A percentile compares a stretch with the other conserved stretches of the same genome.
phyloP scores from a whole-genome alignment of 2,113 vertebrate species.

The Campylomormyrus numenius region DNA sequence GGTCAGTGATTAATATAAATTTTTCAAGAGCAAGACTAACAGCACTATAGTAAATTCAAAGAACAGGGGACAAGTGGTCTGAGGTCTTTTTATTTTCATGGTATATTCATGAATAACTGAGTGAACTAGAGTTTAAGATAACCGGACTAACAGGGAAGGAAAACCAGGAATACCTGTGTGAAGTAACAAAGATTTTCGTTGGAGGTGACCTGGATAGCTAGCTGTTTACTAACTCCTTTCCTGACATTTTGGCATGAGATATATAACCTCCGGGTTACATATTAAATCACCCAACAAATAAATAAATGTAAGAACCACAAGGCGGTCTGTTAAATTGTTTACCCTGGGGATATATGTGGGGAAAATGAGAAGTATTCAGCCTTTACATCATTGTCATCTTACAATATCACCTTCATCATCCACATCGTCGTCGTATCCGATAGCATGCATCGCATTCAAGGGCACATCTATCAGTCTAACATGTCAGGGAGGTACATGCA shows the following conservation, averaged over 20 bases:
- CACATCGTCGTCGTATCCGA: not conserved
- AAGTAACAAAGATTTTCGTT: not conserved
- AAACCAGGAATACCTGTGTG: not conserved
- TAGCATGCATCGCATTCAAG: slow-evolving; percentile 14
- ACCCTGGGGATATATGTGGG: not conserved
- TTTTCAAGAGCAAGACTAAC: not conserved
- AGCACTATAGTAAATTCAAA: not conserved
- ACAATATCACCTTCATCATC: not conserved
- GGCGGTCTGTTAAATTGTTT: not conserved
- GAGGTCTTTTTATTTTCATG: not conserved
- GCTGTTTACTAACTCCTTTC: not conserved
- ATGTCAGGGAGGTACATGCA: not conserved
- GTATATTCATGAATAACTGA: not conserved
- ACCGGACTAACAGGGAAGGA: not conserved
- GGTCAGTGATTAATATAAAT: not conserved
- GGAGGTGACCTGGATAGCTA: not conserved
- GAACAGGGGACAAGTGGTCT: not conserved
- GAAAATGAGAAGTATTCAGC: not conserved
- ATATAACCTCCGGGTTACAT: not conserved
- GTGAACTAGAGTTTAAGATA: not conserved
- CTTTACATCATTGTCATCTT: not conserved
- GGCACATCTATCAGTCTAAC: not conserved
- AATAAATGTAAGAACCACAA: not conserved
- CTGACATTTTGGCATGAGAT: not conserved
- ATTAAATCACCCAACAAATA: not conserved